phyloP scores from a whole-genome alignment of 1,140 invertebrate genomes.

The Nebria ingens region DNA sequence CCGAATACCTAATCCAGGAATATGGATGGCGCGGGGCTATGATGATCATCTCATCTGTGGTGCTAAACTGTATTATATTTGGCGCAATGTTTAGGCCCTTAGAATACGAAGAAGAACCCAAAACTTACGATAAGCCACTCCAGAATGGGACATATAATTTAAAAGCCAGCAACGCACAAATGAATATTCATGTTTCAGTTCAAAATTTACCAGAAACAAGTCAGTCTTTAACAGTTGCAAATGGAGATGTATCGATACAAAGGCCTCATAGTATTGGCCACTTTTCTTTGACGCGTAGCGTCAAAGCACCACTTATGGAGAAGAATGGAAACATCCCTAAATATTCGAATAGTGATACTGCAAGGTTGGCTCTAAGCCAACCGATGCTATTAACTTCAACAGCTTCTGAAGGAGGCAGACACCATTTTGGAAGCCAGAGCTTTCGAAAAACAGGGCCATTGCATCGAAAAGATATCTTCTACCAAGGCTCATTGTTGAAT shows the following conservation, averaged over 20 bases:
- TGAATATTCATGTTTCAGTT: constrained; percentile 29
- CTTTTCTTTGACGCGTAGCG: constrained; percentile 28
- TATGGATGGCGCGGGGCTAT: constrained; percentile 66
- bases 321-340: constrained; percentile 27
- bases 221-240: constrained; percentile 11
- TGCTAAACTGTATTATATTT: constrained; percentile 73
- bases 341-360: constrained; percentile 33
- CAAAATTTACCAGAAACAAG: constrained; percentile 16
- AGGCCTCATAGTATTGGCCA: constrained; percentile 44
- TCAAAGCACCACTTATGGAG: constrained; percentile 16
- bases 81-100: constrained; percentile 71
- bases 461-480: constrained; percentile 77
- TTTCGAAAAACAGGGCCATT: constrained; percentile 53
- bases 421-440: constrained; percentile 23
- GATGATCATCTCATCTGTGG: constrained; percentile 67
- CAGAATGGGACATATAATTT: constrained; percentile 18
- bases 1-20: constrained; percentile 47
- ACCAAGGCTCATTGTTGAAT: constrained; percentile 64
- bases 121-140: background rate
- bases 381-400: constrained; percentile 40
- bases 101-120: constrained; percentile 34
- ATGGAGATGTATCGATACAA: constrained; percentile 20
- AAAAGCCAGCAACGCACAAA: constrained; percentile 26
- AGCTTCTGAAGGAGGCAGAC: constrained; percentile 19
- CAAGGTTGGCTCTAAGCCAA: constrained; percentile 51